Base-by-base conservation (phyloP, 2,113 vertebrate genomes). In the Apus apus region DNA sequence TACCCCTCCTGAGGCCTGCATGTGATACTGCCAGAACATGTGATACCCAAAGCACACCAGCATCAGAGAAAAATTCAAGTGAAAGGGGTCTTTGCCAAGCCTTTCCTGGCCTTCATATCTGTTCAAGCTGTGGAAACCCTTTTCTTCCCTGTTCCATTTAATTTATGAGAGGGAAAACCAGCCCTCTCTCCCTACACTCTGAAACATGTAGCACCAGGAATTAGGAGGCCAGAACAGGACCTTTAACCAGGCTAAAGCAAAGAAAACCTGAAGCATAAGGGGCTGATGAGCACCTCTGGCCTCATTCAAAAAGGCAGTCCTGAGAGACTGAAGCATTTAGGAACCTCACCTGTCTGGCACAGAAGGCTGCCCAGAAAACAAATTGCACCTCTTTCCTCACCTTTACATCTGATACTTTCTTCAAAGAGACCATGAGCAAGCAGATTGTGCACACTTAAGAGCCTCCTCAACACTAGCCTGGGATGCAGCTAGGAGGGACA, bases 251-350 rank as follows among this genome's bases (percentile, higher is more conserved):
- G 9, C 10, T 40, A 67, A 51, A 7, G 30, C 32, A 58, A 65
- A 23, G 50, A 58, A 45, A 81, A 29, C 13, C 21, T 9, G 7
- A 65, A 87, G 36, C 19, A 34, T 0, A 0, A 43, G 20, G 17
- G 6, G 6, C 15, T 45, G 38, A 70, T 48, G 26, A 66, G 23
- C 9, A 27, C 29, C 73, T 84, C 25, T 45, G 36, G 20, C 30
- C 73, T 50, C 34, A 18, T 40, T 84, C 62, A 50, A 87, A 91
- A 40, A 29, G 50, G 6, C 34, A 50, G 32, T 17, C 13, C 61
- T n/a, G 32, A 65, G 12, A 73, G n/a, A 10, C 8, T 58, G n/a
- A 74, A 71, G 22, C 21, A n/a, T 78, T 67, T 46, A 57, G 23
- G 79, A 68, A 11, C 15, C 48, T 79, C 27, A 5, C 1, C 5